Evolutionary conservation across 2,113 vertebrate genomes (phyloP).

Genomic region (Scytalopus superciliaris): DNA sequence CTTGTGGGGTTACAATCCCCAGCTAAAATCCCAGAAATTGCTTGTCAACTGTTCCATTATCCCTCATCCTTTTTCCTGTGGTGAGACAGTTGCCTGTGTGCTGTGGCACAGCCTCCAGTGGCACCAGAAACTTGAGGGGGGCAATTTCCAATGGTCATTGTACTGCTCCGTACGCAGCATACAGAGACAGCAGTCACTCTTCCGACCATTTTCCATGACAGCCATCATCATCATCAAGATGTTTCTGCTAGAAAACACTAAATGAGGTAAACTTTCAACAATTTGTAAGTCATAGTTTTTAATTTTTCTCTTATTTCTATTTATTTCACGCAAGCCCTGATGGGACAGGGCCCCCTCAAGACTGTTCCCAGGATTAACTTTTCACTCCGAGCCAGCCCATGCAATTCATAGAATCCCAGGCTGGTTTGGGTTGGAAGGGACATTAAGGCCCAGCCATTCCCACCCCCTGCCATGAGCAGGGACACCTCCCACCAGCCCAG

Average conservation of each 20-base stretch:
- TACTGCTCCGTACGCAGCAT: rapidly evolving
- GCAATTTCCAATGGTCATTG: background rate
- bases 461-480: background rate
- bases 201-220: background rate
- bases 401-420: background rate
- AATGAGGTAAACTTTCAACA: background rate
- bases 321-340: background rate
- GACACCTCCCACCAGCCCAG: background rate
- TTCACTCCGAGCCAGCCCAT: background rate
- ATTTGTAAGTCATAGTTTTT: background rate
- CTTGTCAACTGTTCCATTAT: background rate
- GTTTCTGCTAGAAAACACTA: background rate
- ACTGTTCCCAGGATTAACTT: background rate
- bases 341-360: background rate
- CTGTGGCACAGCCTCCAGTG: background rate
- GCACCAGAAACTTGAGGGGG: background rate
- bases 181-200: background rate
- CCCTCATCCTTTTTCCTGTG: background rate
- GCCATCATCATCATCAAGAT: background rate
- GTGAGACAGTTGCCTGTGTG: background rate
- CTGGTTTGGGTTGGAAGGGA: no score
- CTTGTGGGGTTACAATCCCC: background rate
- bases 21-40: background rate
- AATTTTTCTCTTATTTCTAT: background rate
- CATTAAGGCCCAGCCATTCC: rapidly evolving